Base-by-base conservation (phyloP, 2,797 vertebrate species). In the Heteromormyrus szaboi region DNA sequence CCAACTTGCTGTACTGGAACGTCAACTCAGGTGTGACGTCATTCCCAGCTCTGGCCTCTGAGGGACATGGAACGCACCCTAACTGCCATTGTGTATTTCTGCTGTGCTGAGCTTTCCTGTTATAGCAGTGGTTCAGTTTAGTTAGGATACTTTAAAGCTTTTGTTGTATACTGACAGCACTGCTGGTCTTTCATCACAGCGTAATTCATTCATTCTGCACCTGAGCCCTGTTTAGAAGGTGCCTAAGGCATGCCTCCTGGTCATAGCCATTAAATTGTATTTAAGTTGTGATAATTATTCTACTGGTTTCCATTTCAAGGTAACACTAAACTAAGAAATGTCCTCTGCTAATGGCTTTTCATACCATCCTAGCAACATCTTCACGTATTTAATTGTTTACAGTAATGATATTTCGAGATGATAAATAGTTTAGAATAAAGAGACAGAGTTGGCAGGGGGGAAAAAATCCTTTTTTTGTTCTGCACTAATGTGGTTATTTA, bases 351-450 rank as follows among this genome's bases (percentile, higher is more conserved):
- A 85, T 44, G 72, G 72, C 37, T 79, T 44, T 44, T 29, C 72
- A 29, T 44, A 14, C 14, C 6, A 29, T 44, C 17, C 72, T 41
- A 79, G 33, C 37, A 79, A 44, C 72, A 79, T 79, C 72, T 17
- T 19, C 37, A 7, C 2, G 14, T 79, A 41, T 44, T 79, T 79
- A n/a, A 79, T 79, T 44, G 37, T 79, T 41, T 79, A 79, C 37
- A 44, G 72, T n/a, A 79, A 79, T 79, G 72, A 79, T 79, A 79
- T 79, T 79, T 79, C 33, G 37, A 44, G 37, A 79, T 79, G 72
- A 44, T 44, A 79, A 79, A 79, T 44, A 79, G 44, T 44, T 79
- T 37, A 44, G 12, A 41, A 19, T 54, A 25, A 51, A 56, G n/a
- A 56, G 17, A 59, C 2, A 19, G 33, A 56, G 25, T 53, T 85